Percentiles rank a stretch among this genome's conserved stretches.
Evolutionary conservation across 2,797 vertebrate genomes (phyloP).

Genomic region (Danio aesculapii): DNA sequence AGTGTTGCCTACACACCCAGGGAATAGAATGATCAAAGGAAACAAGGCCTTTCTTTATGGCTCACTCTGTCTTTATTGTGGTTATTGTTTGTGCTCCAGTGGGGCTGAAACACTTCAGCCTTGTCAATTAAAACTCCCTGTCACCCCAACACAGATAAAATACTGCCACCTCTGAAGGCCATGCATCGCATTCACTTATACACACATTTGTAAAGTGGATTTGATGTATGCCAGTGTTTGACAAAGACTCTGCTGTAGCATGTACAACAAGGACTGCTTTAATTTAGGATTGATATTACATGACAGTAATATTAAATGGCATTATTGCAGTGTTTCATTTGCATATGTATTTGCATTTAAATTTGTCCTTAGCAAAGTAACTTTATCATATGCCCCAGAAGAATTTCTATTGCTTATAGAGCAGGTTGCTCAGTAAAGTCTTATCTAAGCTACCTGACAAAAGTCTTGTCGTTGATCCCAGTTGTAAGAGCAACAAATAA

Average conservation of each 20-base stretch:
- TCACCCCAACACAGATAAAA: conserved; percentile 61
- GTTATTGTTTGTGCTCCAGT: conserved; percentile 68
- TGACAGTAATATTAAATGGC: conserved; percentile 7
- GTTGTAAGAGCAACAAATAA: no score
- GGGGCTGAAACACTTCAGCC: conserved; percentile 62
- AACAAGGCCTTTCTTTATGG: conserved; percentile 67
- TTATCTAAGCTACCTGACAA: background rate
- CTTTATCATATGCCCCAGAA: background rate
- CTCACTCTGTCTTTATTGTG: conserved; percentile 69
- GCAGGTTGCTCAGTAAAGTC: background rate
- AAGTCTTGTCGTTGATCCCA: no score
- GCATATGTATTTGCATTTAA: background rate
- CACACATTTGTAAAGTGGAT: conserved; percentile 35
- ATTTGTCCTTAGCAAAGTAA: conserved; percentile 1
- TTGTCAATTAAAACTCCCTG: conserved; percentile 70
- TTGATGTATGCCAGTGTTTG: conserved; percentile 30
- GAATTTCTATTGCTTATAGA: background rate
- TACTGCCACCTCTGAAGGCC: conserved; percentile 61
- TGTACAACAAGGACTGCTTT: background rate
- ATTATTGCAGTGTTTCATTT: conserved; percentile 13
- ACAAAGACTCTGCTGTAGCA: conserved; percentile 2
- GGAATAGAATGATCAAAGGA: conserved; percentile 66
- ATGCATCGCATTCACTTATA: conserved; percentile 46
- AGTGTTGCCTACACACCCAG: conserved; percentile 54
- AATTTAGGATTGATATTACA: conserved; percentile 2